phyloP scores from a whole-genome alignment of 2,113 vertebrate genomes.

The Rynchops niger region DNA sequence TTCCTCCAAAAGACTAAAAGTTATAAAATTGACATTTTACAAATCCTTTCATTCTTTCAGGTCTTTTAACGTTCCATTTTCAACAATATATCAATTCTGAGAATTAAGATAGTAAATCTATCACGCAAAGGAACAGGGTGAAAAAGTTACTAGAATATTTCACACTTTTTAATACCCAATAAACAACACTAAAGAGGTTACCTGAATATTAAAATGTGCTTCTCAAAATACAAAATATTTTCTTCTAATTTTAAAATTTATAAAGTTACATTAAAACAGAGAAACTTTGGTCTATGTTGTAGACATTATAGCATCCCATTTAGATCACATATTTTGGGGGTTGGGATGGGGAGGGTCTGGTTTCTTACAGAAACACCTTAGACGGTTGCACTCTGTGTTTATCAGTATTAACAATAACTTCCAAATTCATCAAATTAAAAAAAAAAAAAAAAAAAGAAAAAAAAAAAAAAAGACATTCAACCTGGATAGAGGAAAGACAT shows the following conservation, averaged over 20 bases:
- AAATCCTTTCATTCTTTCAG: neutral
- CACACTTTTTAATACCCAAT: neutral
- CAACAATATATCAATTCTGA: neutral
- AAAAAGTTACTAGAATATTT: neutral
- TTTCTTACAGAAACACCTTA: neutral
- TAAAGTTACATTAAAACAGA: neutral
- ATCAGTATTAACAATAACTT: neutral
- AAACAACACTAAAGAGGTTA: neutral
- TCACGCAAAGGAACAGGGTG: neutral
- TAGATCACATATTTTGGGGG: neutral
- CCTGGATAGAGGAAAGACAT: neutral
- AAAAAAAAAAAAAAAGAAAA: neutral
- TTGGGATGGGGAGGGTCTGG: rapidly evolving
- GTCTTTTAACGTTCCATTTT: neutral
- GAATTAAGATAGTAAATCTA: neutral
- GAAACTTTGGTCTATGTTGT: rapidly evolving
- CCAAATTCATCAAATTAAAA: neutral
- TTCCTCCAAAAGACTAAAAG: neutral
- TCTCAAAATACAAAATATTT: neutral
- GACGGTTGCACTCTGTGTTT: neutral
- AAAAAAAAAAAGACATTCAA: neutral
- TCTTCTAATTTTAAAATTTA: neutral
- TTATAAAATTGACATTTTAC: neutral
- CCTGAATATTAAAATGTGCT: neutral
- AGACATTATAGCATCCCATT: neutral